A percentile compares a stretch with the other conserved stretches of the same genome.
Conservation (phyloP, 2,888 invertebrate genomes). For the Xestia c-nigrum region DNA sequence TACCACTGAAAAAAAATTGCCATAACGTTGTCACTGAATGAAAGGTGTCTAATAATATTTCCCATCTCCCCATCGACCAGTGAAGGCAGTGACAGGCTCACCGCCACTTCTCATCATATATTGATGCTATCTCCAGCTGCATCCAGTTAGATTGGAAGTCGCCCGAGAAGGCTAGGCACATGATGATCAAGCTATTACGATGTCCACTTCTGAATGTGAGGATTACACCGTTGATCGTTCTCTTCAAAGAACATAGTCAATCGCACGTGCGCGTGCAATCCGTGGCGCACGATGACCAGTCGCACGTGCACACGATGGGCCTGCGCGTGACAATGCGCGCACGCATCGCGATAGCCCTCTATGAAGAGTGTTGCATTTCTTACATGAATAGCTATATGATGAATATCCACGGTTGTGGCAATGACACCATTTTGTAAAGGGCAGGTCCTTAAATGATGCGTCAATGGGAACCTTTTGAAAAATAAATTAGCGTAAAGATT, state of each 20-base stretch:
- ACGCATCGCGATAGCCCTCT: constrained; percentile 56
- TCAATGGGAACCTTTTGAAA: constrained; percentile 15
- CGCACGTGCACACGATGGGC: constrained; percentile 35
- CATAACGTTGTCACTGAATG: neutral
- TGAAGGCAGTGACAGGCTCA: too few relatives aligned
- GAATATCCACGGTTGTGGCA: constrained; percentile 34
- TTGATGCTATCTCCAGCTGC: neutral
- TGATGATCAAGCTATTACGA: neutral
- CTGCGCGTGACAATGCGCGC: constrained; percentile 43
- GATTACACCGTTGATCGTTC: neutral
- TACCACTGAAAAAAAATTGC: neutral
- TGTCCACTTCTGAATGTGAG: neutral
- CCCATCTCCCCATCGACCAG: neutral
- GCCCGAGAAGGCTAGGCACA: neutral
- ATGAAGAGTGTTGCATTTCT: constrained; percentile 34
- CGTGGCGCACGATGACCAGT: constrained; percentile 26
- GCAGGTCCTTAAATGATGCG: constrained; percentile 21
- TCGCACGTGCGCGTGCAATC: constrained; percentile 10
- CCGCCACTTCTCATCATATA: neutral
- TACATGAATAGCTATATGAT: constrained; percentile 13
- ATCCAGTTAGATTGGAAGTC: neutral
- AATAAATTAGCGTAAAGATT: constrained; percentile 2
- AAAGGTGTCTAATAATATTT: neutral
- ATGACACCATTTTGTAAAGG: constrained; percentile 54
- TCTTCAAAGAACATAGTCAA: neutral